Conservation (phyloP, 1,140 invertebrate species). For the Medauroidea extradentata region DNA sequence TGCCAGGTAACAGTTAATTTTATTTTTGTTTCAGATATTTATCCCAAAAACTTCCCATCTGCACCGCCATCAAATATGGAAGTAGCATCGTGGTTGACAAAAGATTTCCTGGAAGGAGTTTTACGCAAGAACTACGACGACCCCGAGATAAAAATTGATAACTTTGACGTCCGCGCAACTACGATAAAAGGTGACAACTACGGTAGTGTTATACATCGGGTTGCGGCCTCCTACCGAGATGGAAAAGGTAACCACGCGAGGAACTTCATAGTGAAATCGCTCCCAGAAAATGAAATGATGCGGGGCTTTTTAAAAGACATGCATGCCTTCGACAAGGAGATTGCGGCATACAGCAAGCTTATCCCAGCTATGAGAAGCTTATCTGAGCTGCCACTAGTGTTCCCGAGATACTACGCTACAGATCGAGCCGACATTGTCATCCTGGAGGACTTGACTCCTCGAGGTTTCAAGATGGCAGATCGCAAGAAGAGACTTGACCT, state of each 20-base stretch:
- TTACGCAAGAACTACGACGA: conserved; percentile 36
- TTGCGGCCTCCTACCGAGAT: conserved; percentile 26
- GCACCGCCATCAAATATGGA: no score
- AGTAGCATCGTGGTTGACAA: conserved; percentile 47
- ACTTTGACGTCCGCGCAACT: conserved; percentile 36
- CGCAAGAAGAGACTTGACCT: no score
- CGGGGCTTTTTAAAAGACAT: neutral
- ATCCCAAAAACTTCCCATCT: no score
- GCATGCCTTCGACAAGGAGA: neutral
- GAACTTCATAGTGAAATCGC: neutral
- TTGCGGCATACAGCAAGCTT: no score
- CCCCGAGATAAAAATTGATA: conserved; percentile 33
- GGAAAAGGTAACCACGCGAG: conserved; percentile 33
- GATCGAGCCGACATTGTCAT: no score
- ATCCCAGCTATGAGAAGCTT: no score
- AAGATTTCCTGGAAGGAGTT: conserved; percentile 40
- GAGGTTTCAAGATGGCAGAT: no score
- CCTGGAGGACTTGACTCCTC: no score
- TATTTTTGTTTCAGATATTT: no score
- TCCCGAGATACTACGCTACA: no score
- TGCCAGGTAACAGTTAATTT: no score
- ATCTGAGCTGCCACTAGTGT: no score
- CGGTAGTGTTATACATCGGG: conserved; percentile 43
- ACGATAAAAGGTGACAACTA: conserved; percentile 48
- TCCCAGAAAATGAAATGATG: neutral